Evolutionary conservation across 1,140 invertebrate species (phyloP), one percentile per base, ranked within the genome.

Genomic region (Drosophila lini): DNA sequence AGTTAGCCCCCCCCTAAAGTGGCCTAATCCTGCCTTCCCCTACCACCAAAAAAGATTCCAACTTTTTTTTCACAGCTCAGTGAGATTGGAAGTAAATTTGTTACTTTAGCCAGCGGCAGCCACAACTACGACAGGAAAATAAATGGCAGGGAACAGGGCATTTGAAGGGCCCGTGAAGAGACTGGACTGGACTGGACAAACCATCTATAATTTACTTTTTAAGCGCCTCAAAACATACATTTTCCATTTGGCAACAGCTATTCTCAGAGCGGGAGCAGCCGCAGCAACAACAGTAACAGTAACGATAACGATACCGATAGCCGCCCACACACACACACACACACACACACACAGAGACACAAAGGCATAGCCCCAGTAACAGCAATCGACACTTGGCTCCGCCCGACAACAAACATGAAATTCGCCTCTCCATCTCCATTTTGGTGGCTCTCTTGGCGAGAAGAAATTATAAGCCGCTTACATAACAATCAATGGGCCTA

Each of bases 401-500:
- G 74, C 64, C 74, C 74, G 68, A 50, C 32, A 77, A 52, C 73
- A 61, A 61, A 44, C 75, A 77, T n/a, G 47, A 69, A 60, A 69
- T 68, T 57, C 63, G 34, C 25, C 70, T 71, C 53, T 36, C 53
- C 65, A 36, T 36, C 50, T 52, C 22, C 22, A 34, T 5, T 52
- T 47, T 9, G 28, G 36, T 9, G 8, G 57, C 57, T 70, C 44
- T 60, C 52, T 57, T 15, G 73, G 41, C 36, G 28, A 61, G 50
- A 78, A 78, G 75, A 78, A 78, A 78, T 78, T 78, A 78, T 78
- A 78, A 78, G 75, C 75, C 58, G 75, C 75, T 78, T 78, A 78
- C 74, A 78, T 78, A 78, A 78, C 74, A 78, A 78, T 78, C 65
- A 70, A 55, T 62, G 65, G 47, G 55, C 50, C 74, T 68, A 68